These are phyloP conservation scores for Amblyraja radiata DNA, from an alignment of 2,797 vertebrate genomes.

Conservation along the genomic window DNA sequence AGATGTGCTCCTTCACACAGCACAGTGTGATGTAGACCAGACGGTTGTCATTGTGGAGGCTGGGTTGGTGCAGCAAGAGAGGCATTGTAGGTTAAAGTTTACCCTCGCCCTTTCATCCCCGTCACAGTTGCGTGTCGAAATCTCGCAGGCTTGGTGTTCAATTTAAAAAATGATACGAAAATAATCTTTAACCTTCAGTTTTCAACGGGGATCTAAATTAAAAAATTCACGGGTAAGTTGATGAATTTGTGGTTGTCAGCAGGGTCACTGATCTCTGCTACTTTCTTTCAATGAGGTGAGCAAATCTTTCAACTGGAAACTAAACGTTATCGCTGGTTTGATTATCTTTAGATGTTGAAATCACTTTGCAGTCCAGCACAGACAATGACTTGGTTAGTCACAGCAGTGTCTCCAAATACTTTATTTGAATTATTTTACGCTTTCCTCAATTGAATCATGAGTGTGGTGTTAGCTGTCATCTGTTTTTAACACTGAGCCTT, in stretches of 20 bases:
- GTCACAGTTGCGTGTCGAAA: neutral
- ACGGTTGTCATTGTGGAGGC: neutral
- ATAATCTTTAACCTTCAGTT: neutral
- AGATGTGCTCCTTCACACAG: neutral
- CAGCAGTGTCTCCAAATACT: neutral
- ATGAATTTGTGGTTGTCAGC: neutral
- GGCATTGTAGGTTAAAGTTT: constrained; percentile 8
- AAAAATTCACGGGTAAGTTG: neutral
- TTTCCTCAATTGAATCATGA: neutral
- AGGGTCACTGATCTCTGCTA: neutral
- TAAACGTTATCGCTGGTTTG: neutral
- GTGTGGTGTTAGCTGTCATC: neutral
- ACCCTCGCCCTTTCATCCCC: neutral
- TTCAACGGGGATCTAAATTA: neutral
- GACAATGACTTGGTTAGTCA: neutral
- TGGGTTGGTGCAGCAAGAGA: neutral
- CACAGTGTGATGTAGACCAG: constrained; percentile 15
- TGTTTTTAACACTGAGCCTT: neutral
- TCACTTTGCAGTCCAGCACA: too few species aligned
- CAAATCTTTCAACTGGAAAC: neutral
- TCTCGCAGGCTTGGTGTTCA: neutral
- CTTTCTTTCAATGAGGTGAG: neutral
- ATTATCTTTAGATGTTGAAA: neutral
- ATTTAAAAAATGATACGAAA: neutral
- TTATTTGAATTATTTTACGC: neutral